Base-by-base conservation (phyloP, 2,797 vertebrate species). In the Ficedula albicollis region DNA sequence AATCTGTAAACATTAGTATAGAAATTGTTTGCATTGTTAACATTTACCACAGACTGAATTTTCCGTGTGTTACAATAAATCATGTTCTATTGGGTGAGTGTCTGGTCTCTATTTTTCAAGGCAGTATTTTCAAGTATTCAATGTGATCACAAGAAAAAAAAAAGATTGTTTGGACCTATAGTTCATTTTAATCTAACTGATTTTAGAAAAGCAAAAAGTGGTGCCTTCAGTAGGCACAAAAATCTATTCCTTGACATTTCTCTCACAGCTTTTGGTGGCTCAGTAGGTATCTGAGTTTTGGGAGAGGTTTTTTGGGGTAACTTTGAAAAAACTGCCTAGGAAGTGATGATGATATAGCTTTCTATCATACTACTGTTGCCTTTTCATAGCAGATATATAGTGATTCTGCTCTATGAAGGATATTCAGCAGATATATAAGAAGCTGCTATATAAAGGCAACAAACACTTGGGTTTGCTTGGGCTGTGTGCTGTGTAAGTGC, bases 21-120 rank as follows among this genome's bases (percentile, higher is more conserved):
- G 55, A 81, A 89, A 94, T 82, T 92, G 20, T 84, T 89, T 90
- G 66, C 34, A 60, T 29, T 75, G 72, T 85, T 95, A 90, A 68
- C 66, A 91, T 93, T 94, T 75, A 83, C 90, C 46, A 73, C n/a
- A 81, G 75, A 54, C 25, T 83, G 68, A 85, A 78, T 85, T 93
- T 95, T 60, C 62, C 80, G 12, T 32, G 8, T 60, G 23, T 72
- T 74, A 59, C 44, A 89, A 59, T 87, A 94, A 94, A 89, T 89
- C 64, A 59, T 2, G 2, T 63, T 55, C 48, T 58, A 48, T 18
- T 87, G 64, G 85, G 16, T 0, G 8, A 62, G n/a, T 73, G 38
- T 21, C 72, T 83, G 68, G 27, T 60, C n/a, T 93, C 54, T 72
- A 29, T 83, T 94, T 89, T 83, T 92, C 66, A 83, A 13, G 27